These are phyloP conservation scores for Podarcis raffonei DNA, from an alignment of 2,113 vertebrate species.

Conservation along the genomic window DNA sequence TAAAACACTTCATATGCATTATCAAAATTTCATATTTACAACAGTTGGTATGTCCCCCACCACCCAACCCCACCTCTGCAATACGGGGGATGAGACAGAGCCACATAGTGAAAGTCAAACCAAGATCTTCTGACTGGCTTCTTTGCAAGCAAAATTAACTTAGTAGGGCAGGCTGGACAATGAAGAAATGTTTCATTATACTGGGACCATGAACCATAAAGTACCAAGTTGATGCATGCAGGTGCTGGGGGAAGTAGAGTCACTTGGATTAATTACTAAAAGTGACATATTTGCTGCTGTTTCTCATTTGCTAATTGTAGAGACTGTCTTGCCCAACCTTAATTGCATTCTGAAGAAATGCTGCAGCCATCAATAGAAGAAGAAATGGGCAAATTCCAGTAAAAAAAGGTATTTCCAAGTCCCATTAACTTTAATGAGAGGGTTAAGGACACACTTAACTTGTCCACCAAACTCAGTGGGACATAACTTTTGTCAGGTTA, in stretches of 20 bases:
- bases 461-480: neutral
- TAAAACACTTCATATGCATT: neutral
- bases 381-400: neutral
- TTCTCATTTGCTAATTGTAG: neutral
- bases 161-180: neutral
- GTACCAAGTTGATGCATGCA: neutral
- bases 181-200: neutral
- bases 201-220: neutral
- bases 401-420: neutral
- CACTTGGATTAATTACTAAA: neutral
- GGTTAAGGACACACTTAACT: neutral
- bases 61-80: too few species aligned
- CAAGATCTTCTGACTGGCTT: too few species aligned
- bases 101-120: too few species aligned
- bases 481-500: neutral
- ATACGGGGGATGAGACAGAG: neutral
- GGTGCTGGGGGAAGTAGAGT: neutral
- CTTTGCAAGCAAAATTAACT: neutral
- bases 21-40: too few species aligned
- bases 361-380: neutral
- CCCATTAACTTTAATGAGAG: neutral
- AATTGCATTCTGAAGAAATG: neutral
- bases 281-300: neutral
- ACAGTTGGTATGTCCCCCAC: too few species aligned
- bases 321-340: neutral